Percentiles rank a stretch among this genome's conserved stretches.
These are phyloP conservation scores for Apodemia mormo DNA, from an alignment of 2,888 invertebrate genomes.

Conservation along the genomic window DNA sequence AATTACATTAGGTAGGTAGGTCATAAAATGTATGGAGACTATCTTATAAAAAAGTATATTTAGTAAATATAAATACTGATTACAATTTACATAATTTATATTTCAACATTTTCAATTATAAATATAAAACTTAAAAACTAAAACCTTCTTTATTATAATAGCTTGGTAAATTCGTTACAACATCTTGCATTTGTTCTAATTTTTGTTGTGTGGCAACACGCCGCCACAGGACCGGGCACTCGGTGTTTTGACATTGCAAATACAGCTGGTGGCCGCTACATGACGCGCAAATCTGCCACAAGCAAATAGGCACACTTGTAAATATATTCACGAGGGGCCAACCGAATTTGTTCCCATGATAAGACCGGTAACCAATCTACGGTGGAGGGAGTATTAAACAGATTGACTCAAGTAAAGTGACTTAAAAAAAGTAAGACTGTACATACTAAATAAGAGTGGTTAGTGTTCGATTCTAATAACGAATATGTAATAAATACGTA, in stretches of 20 bases:
- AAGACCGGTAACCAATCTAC: no score
- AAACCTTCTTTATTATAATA: constrained; percentile 45
- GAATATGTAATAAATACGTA: no score
- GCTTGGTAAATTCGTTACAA: constrained; percentile 54
- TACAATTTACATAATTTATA: background rate
- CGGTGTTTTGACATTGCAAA: constrained; percentile 58
- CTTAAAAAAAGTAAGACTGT: no score
- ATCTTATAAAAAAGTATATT: background rate
- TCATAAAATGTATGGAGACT: no score
- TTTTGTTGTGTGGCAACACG: constrained; percentile 52
- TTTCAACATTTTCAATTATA: no score
- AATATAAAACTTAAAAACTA: constrained; percentile 23
- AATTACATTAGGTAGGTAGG: no score
- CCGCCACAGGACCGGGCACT: constrained; percentile 68
- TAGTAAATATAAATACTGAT: background rate
- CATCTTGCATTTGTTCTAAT: constrained; percentile 52
- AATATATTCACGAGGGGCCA: no score
- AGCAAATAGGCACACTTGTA: constrained; percentile 1
- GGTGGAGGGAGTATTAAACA: no score
- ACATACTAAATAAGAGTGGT: no score
- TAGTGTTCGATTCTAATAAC: no score
- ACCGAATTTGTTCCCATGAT: background rate
- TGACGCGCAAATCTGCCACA: constrained; percentile 61
- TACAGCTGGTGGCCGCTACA: constrained; percentile 58
- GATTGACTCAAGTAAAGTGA: no score